Evolutionary conservation across 2,888 invertebrate genomes (phyloP).

Genomic region (Mimas tiliae): DNA sequence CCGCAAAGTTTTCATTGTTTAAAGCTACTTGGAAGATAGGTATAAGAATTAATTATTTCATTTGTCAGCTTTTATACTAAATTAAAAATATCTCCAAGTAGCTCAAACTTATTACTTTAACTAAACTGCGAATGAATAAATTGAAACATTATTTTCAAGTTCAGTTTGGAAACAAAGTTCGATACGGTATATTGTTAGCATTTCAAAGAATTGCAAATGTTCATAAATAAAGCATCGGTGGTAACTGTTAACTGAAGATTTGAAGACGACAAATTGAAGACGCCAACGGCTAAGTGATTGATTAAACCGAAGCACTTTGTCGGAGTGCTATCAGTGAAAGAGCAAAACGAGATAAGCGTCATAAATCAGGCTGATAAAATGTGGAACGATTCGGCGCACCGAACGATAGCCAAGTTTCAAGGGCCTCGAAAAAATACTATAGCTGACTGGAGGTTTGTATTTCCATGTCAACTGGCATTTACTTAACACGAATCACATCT

Average conservation of each 20-base stretch:
- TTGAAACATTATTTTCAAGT: background rate
- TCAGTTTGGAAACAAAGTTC: background rate
- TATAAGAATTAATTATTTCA: slow-evolving; percentile 4
- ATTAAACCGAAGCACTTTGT: slow-evolving; percentile 67
- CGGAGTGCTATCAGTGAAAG: slow-evolving; percentile 58
- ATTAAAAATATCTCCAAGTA: background rate
- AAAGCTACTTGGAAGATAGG: background rate
- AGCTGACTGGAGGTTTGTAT: slow-evolving; percentile 11
- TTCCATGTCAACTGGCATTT: background rate
- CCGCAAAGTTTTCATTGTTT: slow-evolving; percentile 37
- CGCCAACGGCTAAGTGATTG: slow-evolving; percentile 65
- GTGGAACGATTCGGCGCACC: slow-evolving; percentile 22
- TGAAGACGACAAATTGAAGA: slow-evolving; percentile 66
- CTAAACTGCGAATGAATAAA: background rate
- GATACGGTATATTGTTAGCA: background rate
- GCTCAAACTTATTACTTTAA: background rate
- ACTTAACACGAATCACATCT: background rate
- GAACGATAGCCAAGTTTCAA: slow-evolving; percentile 28
- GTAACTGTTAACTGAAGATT: slow-evolving; percentile 27
- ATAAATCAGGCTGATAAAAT: slow-evolving; percentile 75
- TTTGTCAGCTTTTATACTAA: background rate
- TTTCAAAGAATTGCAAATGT: slow-evolving; percentile 10
- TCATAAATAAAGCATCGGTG: slow-evolving; percentile 3
- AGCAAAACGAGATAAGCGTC: slow-evolving; percentile 62
- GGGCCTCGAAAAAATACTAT: slow-evolving; percentile 25